Percentiles rank a stretch among this genome's conserved stretches.
These are phyloP conservation scores for Lagorchestes hirsutus DNA, from an alignment of 2,797 vertebrate genomes.

Conservation along the genomic window DNA sequence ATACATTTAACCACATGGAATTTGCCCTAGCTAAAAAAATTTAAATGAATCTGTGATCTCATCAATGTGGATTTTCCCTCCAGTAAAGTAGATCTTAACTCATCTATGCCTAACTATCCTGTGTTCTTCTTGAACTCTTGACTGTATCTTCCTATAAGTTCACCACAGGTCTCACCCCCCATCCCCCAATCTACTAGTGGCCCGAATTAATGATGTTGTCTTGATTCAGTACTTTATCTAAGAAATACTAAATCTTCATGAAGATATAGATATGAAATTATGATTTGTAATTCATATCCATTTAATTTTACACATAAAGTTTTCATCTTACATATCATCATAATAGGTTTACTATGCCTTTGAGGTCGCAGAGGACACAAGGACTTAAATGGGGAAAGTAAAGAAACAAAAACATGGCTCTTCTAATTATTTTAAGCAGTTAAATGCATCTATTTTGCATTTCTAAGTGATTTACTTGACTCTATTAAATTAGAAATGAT, in stretches of 20 bases:
- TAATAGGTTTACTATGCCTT: constrained; percentile 2
- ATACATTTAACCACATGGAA: background rate
- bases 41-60: background rate
- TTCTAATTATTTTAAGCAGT: constrained; percentile 45
- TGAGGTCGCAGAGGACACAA: constrained; percentile 40
- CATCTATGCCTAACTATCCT: background rate
- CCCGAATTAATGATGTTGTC: background rate
- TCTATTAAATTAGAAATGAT: constrained; percentile 47
- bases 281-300: background rate
- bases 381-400: background rate
- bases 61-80: background rate
- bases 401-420: background rate
- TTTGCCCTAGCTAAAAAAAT: constrained; percentile 33
- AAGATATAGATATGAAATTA: constrained; percentile 6
- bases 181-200: background rate
- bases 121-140: background rate
- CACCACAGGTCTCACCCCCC: background rate
- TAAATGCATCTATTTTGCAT: constrained; percentile 11
- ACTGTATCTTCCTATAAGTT: background rate
- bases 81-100: background rate
- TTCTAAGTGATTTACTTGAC: constrained; percentile 58
- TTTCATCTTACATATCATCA: background rate
- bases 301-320: background rate
- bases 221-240: constrained; percentile 24
- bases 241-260: constrained; percentile 41